Evolutionary conservation across 2,797 vertebrate genomes (phyloP).

Genomic region (Gorsachius magnificus): DNA sequence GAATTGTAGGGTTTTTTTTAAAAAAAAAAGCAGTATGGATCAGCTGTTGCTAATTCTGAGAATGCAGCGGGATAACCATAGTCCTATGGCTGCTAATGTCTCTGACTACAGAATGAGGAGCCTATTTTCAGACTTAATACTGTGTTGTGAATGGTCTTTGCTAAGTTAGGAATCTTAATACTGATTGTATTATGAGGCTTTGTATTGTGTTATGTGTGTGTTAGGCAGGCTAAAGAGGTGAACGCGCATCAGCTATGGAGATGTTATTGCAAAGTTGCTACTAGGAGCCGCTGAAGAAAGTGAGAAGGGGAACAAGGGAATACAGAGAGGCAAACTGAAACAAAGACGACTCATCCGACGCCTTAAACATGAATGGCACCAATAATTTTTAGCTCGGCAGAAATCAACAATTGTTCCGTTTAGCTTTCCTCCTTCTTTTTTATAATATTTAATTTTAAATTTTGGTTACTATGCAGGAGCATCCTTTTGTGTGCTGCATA

Average conservation of each 20-base stretch:
- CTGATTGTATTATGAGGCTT: neutral
- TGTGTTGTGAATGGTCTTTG: neutral
- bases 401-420: neutral
- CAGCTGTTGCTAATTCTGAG: neutral
- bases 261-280: neutral
- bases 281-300: neutral
- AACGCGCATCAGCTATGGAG: neutral
- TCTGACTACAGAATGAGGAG: neutral
- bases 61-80: neutral
- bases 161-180: neutral
- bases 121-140: neutral
- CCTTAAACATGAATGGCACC: neutral
- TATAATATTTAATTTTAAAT: neutral
- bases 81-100: neutral
- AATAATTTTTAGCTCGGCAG: conserved; percentile 13
- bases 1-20: neutral
- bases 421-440: neutral
- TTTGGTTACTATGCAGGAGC: neutral
- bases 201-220: neutral
- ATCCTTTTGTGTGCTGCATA: neutral
- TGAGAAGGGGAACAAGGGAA: neutral
- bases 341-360: neutral
- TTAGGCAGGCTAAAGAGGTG: neutral
- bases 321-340: neutral
- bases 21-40: neutral